Percentiles rank a stretch among this genome's conserved stretches.
These are phyloP conservation scores for Eledona agricola DNA, from an alignment of 2,888 invertebrate species.

Conservation along the genomic window DNA sequence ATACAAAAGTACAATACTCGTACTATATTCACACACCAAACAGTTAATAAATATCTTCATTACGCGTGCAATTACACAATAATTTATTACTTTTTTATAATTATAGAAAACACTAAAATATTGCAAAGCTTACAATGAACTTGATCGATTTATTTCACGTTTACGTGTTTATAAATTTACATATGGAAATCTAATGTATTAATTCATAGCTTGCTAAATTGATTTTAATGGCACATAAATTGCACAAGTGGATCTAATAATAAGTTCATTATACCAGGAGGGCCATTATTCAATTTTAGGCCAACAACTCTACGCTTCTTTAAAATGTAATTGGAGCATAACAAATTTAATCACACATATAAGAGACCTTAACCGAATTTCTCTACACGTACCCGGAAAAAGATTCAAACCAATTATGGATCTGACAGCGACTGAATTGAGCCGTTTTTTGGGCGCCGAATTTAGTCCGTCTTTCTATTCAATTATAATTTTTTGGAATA, in stretches of 20 bases:
- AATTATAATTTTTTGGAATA: no score
- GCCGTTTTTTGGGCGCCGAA: no score
- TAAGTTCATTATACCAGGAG: slow-evolving; percentile 15
- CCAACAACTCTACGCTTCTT: slow-evolving; percentile 21
- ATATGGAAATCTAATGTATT: neutral
- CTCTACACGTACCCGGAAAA: slow-evolving; percentile 24
- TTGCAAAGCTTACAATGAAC: no score
- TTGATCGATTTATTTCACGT: no score
- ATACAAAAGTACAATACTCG: no score
- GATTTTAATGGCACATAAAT: neutral
- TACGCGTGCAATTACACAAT: no score
- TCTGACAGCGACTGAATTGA: neutral
- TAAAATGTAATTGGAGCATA: slow-evolving; percentile 30
- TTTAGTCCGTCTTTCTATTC: no score
- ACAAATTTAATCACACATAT: slow-evolving; percentile 32
- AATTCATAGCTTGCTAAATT: neutral
- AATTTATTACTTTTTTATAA: no score
- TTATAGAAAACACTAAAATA: no score
- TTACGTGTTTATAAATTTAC: no score
- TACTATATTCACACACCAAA: no score
- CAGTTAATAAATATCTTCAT: no score
- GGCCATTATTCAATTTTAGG: slow-evolving; percentile 28
- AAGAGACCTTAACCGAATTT: slow-evolving; percentile 34
- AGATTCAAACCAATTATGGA: slow-evolving; percentile 1
- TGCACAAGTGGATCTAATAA: slow-evolving; percentile 2